These are phyloP conservation scores for Phataginus tetradactyla DNA, from an alignment of 2,797 vertebrate species.

Conservation along the genomic window DNA sequence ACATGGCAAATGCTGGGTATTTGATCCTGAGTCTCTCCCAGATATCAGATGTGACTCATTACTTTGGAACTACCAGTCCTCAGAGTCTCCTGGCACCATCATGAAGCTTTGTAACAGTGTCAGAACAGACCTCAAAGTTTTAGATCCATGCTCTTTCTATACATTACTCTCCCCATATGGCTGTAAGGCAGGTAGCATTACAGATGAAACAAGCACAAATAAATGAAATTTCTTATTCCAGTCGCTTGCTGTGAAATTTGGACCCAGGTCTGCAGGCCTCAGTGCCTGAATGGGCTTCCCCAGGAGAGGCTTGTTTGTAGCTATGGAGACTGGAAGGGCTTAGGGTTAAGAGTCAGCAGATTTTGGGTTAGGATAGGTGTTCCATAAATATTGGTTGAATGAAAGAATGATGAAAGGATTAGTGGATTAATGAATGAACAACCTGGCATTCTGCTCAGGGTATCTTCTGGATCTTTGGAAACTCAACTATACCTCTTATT, in stretches of 20 bases:
- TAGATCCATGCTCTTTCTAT: neutral
- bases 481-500: neutral
- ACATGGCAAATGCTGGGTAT: neutral
- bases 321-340: neutral
- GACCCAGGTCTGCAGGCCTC: neutral
- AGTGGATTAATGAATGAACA: neutral
- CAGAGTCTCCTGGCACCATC: neutral
- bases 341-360: neutral
- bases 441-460: neutral
- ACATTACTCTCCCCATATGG: rapidly evolving
- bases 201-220: neutral
- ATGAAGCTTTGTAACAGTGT: neutral
- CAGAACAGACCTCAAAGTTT: neutral
- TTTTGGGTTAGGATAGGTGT: neutral
- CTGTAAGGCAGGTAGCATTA: neutral
- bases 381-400: neutral
- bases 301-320: neutral
- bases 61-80: neutral
- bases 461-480: neutral
- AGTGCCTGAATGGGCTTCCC: neutral
- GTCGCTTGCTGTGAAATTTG: neutral
- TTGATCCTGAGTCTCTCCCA: neutral
- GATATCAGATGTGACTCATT: neutral
- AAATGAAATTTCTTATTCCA: neutral
- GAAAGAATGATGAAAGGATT: neutral